Evolutionary conservation across 2,797 vertebrate genomes (phyloP), one percentile per base, ranked within the genome.

Genomic region (Mormyrus proboscirostris): DNA sequence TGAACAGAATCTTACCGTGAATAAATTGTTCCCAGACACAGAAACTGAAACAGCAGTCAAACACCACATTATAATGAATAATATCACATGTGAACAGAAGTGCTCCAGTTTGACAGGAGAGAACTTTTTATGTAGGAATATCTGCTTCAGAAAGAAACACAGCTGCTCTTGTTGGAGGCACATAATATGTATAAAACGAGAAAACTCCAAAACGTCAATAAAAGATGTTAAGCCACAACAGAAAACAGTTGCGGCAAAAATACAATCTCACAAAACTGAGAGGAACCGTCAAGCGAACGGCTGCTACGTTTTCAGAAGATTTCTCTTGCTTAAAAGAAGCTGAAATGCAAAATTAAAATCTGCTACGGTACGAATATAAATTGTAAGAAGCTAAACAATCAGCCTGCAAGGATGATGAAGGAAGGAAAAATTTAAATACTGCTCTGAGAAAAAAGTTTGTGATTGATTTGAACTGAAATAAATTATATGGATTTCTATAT

Each of bases 361-460:
- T 33, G 25, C 62, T 69, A 69, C 25, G 38, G 73, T 55, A 22
- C 25, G 41, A 62, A n/a, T 84, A 44, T 44, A 83, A 76, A 89
- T 33, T 57, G 25, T 19, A 84, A 84, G 82, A 41, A 62, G 76
- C 88, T 86, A 73, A 59, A 53, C 83, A 65, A 73, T 25, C 65
- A 65, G 59, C 25, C 25, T 41, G 57, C 85, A 83, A 69, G 55
- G 1, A 33, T 16, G 47, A 38, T 9, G 41, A 19, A 82, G 25
- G 41, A 19, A 82, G 41, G 16, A 44, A 83, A 19, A 49, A 22
- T 49, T n/a, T 4, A 7, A 83, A 49, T 47, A 22, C 16, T 22
- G 16, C 16, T 83, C 3, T 8, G 3, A 83, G 38, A 29, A 49
- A 41, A 82, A 83, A 49, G 65, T 73, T 33, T 33, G 57, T 29